Evolutionary conservation across 2,113 vertebrate species (phyloP), one percentile per base, ranked within the genome.

Genomic region (Lagopus muta): DNA sequence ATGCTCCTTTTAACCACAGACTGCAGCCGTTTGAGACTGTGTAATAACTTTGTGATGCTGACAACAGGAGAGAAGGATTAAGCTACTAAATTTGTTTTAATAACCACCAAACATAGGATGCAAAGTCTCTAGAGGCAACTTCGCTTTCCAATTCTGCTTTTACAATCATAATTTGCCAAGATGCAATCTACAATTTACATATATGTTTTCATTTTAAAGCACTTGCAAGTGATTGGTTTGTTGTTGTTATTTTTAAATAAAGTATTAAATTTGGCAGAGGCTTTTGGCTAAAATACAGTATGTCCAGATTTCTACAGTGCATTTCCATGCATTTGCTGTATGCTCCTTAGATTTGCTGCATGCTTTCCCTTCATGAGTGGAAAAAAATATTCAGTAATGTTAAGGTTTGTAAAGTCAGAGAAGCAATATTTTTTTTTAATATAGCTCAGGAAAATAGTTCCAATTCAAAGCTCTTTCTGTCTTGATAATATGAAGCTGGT

Each of bases 351-450:
- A 8, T 84, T 81, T 58, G 8, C 30, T 90, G 22, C 25, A 28
- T 47, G 13, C 71, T 85, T 66, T 72, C 17, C 13, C 34, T 85
- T 82, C 38, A 50, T 48, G 36, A 70, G 42, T 82, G 52, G 45
- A 84, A 93, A 95, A 95, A 95, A 95, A 86, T 38, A 85, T 7
- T 82, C 27, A 91, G 60, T 45, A 88, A 55, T n/a, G 47, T 82
- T 38, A 64, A 20, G 1, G 21, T 60, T 85, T 89, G 4, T 88
- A 76, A 70, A 82, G 5, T 16, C 67, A 89, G 25, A 64, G 42
- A 70, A 86, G 13, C 62, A 76, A 73, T 38, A 70, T 8, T 70
- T 55, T 92, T 48, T 32, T n/a, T 38, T 38, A 10, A 2, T 28
- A 8, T 34, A 89, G 11, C 24, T 91, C 36, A 60, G 10, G 28